Evolutionary conservation across 2,113 vertebrate species (phyloP).

Genomic region (Pterocles gutturalis): DNA sequence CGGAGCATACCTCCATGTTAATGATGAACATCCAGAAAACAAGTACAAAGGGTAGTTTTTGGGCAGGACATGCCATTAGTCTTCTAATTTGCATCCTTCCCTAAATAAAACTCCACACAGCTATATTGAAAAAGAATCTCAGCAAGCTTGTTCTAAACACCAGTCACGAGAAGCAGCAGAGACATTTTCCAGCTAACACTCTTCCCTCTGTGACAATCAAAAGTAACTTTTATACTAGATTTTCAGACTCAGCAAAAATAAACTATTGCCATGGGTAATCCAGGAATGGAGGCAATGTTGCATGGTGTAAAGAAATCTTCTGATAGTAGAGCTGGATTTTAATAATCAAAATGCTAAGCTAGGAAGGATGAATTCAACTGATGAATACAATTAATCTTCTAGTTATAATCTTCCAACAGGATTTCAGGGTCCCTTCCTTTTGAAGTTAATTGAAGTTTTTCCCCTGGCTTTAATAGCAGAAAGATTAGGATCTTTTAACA

Average conservation of each 20-base stretch:
- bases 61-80: fast-evolving
- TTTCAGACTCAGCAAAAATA: slow-evolving; percentile 28
- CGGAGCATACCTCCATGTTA: background rate
- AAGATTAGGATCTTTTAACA: slow-evolving; percentile 20
- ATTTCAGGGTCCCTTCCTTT: slow-evolving; percentile 47
- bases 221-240: background rate
- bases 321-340: slow-evolving; percentile 34
- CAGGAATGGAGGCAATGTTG: background rate
- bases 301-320: slow-evolving; percentile 9
- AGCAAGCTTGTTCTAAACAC: background rate
- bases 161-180: background rate
- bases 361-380: slow-evolving; percentile 10
- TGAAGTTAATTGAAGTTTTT: slow-evolving; percentile 65
- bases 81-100: background rate
- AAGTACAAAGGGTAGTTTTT: background rate
- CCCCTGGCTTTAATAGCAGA: slow-evolving; percentile 6
- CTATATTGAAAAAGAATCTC: background rate
- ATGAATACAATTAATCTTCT: slow-evolving; percentile 51
- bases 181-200: background rate
- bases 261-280: background rate
- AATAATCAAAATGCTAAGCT: slow-evolving; percentile 61
- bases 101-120: background rate
- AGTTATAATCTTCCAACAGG: slow-evolving; percentile 47
- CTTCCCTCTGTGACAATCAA: background rate
- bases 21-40: background rate